phyloP scores from a whole-genome alignment of 1,140 invertebrate species.

The Streblospio benedicti region DNA sequence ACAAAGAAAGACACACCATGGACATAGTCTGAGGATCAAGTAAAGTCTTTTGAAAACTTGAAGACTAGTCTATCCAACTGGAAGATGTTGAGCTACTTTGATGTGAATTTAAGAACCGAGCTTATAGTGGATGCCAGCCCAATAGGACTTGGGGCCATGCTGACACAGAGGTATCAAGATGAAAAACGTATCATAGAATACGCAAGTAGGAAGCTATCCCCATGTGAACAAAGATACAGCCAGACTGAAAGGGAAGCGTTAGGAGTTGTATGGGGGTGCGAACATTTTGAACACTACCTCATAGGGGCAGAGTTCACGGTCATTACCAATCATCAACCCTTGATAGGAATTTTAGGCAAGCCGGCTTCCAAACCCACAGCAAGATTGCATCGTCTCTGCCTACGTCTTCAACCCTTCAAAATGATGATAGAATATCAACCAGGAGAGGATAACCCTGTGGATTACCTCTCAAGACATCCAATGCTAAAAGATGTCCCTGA shows the following conservation, averaged over 20 bases:
- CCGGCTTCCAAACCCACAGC: constrained; percentile 19
- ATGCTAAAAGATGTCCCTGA: neutral
- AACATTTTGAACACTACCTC: constrained; percentile 46
- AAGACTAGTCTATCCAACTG: no score
- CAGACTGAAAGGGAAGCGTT: constrained; percentile 46
- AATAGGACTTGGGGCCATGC: no score
- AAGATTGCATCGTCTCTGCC: no score
- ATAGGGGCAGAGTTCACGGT: constrained; percentile 40
- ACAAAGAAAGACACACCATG: no score
- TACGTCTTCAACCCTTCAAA: constrained; percentile 8
- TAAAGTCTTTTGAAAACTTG: no score
- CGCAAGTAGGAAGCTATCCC: no score
- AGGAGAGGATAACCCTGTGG: constrained; percentile 20
- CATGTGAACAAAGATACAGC: constrained; percentile 30
- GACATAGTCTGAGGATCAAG: no score
- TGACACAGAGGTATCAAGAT: no score
- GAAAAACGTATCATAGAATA: no score
- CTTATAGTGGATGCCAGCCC: no score
- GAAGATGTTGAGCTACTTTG: no score
- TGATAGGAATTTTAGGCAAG: constrained; percentile 21
- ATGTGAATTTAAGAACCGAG: no score
- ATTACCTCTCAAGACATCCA: constrained; percentile 24
- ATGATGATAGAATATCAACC: constrained; percentile 9
- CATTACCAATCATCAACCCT: constrained; percentile 42
- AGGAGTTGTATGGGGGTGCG: constrained; percentile 41